Percentiles rank a stretch among this genome's conserved stretches.
These are phyloP conservation scores for Oryzias dopingdopingensis DNA, from an alignment of 2,797 vertebrate species.

Conservation along the genomic window DNA sequence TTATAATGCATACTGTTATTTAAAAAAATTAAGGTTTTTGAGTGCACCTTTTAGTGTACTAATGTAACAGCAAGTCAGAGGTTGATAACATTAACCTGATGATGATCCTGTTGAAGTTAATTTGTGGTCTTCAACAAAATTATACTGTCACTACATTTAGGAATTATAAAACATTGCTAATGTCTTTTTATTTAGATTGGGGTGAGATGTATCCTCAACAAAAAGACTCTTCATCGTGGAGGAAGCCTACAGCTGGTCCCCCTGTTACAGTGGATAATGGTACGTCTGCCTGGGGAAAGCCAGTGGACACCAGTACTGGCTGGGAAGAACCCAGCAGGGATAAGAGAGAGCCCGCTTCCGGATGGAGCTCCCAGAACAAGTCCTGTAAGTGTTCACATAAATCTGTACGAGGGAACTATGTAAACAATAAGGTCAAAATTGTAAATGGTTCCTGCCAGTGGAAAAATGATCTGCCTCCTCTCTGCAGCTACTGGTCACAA, in stretches of 20 bases:
- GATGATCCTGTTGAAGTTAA: no score
- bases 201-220: constrained; percentile 78
- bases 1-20: no score
- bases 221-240: constrained; percentile 79
- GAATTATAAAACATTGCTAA: not conserved
- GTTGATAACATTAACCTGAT: no score
- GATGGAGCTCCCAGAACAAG: constrained; percentile 86
- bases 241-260: constrained; percentile 79
- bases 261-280: constrained; percentile 92
- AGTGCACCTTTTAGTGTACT: no score
- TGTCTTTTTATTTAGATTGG: constrained; percentile 81
- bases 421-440: not conserved
- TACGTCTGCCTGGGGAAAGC: constrained; percentile 95
- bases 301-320: constrained; percentile 82
- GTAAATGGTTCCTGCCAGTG: no score
- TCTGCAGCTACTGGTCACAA: constrained; percentile 79
- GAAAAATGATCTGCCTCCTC: not conserved
- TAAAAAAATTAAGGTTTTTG: no score
- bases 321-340: constrained; percentile 83
- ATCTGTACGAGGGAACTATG: not conserved
- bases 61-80: no score
- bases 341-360: constrained; percentile 56
- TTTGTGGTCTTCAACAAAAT: not conserved
- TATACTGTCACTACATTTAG: not conserved
- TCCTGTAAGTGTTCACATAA: constrained; percentile 77